Conservation (phyloP, 2,888 invertebrate species). For the Crepidodera aurea region DNA sequence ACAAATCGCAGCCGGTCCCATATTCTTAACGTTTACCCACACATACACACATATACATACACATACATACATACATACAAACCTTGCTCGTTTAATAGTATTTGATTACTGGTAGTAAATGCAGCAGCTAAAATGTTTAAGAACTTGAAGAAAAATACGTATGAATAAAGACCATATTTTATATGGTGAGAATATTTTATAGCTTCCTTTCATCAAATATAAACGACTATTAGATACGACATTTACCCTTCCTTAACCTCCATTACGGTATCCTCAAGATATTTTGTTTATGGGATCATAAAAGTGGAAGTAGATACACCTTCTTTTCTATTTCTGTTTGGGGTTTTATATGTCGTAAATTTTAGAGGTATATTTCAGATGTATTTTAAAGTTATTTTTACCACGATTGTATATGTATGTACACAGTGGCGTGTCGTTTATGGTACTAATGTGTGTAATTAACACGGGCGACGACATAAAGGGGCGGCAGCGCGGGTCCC, state of each 20-base stretch:
- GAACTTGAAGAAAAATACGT: too few species aligned
- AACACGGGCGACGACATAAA: too few species aligned
- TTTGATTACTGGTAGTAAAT: too few species aligned
- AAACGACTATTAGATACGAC: constrained; percentile 9
- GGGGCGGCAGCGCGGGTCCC: too few species aligned
- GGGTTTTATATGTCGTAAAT: constrained; percentile 8
- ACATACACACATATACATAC: too few species aligned
- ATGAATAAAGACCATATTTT: background rate
- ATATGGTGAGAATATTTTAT: constrained; percentile 1
- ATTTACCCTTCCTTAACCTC: background rate
- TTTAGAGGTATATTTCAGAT: background rate
- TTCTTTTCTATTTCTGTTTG: constrained; percentile 10
- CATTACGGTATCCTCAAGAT: constrained; percentile 6
- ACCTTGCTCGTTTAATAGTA: too few species aligned
- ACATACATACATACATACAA: too few species aligned
- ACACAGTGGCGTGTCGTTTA: too few species aligned
- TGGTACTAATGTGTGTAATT: too few species aligned
- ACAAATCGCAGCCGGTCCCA: too few species aligned
- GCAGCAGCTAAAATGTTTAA: too few species aligned
- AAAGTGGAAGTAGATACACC: constrained; percentile 2
- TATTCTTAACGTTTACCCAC: too few species aligned
- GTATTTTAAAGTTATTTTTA: background rate
- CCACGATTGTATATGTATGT: background rate
- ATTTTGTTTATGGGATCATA: constrained; percentile 9
- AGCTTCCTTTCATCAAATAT: constrained; percentile 8